Base-by-base conservation (phyloP, 2,888 invertebrate genomes). In the Campoplex nolae region DNA sequence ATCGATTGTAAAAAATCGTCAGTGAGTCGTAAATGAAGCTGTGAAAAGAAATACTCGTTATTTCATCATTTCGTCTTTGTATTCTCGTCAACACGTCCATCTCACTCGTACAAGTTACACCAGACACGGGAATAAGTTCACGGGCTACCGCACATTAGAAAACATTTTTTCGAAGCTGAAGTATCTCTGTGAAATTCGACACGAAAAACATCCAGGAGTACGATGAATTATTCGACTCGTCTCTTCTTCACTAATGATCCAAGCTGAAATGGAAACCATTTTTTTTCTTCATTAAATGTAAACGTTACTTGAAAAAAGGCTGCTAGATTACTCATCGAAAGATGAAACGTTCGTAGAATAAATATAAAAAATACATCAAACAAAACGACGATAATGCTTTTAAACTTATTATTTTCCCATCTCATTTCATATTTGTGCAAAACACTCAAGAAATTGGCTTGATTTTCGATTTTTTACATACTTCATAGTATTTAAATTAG, bases 241-340 rank as follows among this genome's bases (percentile, higher is more conserved):
- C 97, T 95, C 92, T 97, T 97, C 95, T 98, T 98, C 84, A 97
- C 97, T 81, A 98, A 95, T 16, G 97, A 97, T 83, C 97, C 97
- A 71, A 98, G 95, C 96, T 96, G 92, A 86, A 95, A 95, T 80
- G 75, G 70, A 85, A 79, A 58, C 58, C 67, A 48, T 45, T 75
- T 77, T n/a, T 77, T 51, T 54, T 68, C 3, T 18, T 65, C 8
- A 67, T 84, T 79, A 62, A 51, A 80, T 28, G 45, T 75, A 76
- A 84, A 38, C 51, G 48, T 75, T 16, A 51, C 62, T 56, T 9
- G 38, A 51, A 77, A 79, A 56, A 88, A 86, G 84, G 76, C 84
- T 84, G 82, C 83, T 87, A 65, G 23, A 71, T 51, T 76, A 58
- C 38, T 67, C 67, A 71, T 84, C 18, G 62, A 78, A 77, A 73